Conservation (phyloP, 2,797 vertebrate species). For the Pseudochirops corinnae region DNA sequence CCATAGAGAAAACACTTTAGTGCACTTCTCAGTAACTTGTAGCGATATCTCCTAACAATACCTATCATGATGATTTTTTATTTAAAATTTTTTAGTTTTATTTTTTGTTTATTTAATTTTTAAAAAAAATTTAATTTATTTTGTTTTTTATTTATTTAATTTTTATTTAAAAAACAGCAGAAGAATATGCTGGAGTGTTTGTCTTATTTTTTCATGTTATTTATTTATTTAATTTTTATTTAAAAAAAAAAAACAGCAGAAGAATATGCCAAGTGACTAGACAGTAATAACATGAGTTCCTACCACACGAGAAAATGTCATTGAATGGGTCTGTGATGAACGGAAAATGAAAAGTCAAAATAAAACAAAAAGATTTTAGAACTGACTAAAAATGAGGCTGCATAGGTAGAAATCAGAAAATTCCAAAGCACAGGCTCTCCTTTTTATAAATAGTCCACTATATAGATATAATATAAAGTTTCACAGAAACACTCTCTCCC, state of each 20-base stretch:
- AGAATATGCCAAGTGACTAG: conserved; percentile 28
- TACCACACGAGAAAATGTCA: neutral
- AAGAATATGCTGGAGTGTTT: too few relatives aligned
- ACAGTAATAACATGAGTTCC: conserved; percentile 21
- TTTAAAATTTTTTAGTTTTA: neutral
- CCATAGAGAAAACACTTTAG: neutral
- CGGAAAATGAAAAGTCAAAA: conserved; percentile 45
- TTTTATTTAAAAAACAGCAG: too few relatives aligned
- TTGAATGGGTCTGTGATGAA: neutral
- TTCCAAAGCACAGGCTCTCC: neutral
- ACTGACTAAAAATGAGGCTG: conserved; percentile 37
- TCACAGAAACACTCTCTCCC: conserved; percentile 23
- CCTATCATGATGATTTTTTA: neutral
- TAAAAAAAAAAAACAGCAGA: neutral
- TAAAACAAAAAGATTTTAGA: conserved; percentile 19
- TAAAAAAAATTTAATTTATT: too few relatives aligned
- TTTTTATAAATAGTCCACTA: conserved; percentile 30
- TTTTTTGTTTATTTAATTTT: too few relatives aligned
- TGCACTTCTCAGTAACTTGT: conserved; percentile 19
- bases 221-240: too few relatives aligned
- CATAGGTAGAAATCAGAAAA: conserved; percentile 26
- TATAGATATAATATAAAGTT: conserved; percentile 24
- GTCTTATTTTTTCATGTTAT: too few relatives aligned
- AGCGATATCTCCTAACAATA: neutral
- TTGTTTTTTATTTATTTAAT: too few relatives aligned